Conservation (phyloP, 2,113 vertebrate species). For the Camarhynchus parvulus region DNA sequence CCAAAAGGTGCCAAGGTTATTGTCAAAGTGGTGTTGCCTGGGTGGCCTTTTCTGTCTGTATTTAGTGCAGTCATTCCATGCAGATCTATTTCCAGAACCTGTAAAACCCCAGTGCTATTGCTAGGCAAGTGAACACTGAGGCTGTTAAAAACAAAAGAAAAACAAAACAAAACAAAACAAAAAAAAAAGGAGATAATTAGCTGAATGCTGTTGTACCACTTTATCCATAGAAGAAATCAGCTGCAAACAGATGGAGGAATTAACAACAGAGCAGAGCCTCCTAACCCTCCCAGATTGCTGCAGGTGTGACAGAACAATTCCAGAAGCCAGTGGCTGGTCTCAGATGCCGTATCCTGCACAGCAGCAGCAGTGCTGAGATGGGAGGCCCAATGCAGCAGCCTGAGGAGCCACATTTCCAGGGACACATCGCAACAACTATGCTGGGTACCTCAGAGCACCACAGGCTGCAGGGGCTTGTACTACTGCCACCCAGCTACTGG, state of each 20-base stretch:
- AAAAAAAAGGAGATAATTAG: background rate
- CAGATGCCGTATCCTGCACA: rapidly evolving
- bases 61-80: background rate
- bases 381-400: background rate
- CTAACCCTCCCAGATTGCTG: background rate
- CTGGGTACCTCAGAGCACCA: background rate
- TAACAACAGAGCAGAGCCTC: background rate
- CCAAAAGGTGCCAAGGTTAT: background rate
- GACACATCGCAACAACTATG: rapidly evolving
- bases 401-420: rapidly evolving
- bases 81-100: slow-evolving; percentile 84
- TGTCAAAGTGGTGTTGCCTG: background rate
- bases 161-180: too few relatives aligned
- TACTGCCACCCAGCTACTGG: background rate
- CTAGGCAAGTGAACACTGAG: slow-evolving; percentile 90
- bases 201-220: background rate
- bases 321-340: background rate
- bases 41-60: background rate
- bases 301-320: background rate
- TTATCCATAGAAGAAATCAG: background rate
- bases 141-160: slow-evolving; percentile 69
- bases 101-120: slow-evolving; percentile 90
- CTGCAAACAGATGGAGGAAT: background rate
- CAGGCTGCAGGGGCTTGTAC: background rate
- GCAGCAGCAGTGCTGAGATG: background rate